Conservation (phyloP, 2,113 vertebrate species). For the Hassar affinis region DNA sequence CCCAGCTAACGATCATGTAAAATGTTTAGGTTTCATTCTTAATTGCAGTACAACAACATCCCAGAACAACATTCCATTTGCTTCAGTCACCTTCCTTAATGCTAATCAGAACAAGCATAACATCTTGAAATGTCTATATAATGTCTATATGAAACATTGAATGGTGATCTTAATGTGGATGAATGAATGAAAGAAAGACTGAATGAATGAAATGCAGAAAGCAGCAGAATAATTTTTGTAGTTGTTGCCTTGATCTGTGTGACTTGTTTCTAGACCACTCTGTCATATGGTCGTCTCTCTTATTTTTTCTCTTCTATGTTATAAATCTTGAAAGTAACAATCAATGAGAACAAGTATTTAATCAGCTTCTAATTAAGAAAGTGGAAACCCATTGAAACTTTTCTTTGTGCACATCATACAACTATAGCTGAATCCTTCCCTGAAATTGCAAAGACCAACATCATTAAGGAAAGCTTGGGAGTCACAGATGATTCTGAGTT, state of each 20-base stretch:
- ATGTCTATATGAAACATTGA: slow-evolving; percentile 3
- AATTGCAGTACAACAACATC: slow-evolving; percentile 62
- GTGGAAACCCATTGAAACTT: slow-evolving; percentile 73
- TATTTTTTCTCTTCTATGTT: slow-evolving; percentile 70
- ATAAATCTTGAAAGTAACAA: slow-evolving; percentile 59
- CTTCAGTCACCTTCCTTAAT: slow-evolving; percentile 62
- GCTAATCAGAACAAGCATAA: slow-evolving; percentile 22
- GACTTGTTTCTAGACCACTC: slow-evolving; percentile 66
- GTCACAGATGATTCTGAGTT: not conserved
- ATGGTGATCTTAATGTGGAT: slow-evolving; percentile 10
- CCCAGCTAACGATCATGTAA: slow-evolving; percentile 67
- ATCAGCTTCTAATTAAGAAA: slow-evolving; percentile 63
- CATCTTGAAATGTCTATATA: slow-evolving; percentile 26
- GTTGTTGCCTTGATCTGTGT: slow-evolving; percentile 18
- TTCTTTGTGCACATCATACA: slow-evolving; percentile 76
- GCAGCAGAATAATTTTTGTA: slow-evolving; percentile 5
- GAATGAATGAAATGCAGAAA: slow-evolving; percentile 17
- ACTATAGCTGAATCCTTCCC: slow-evolving; percentile 71
- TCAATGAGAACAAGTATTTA: slow-evolving; percentile 67
- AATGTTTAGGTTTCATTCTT: slow-evolving; percentile 65
- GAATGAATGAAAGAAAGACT: slow-evolving; percentile 23
- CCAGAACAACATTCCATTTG: slow-evolving; percentile 59
- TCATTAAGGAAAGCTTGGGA: slow-evolving; percentile 55
- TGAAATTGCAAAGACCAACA: slow-evolving; percentile 52
- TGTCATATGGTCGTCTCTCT: slow-evolving; percentile 71